Conservation (phyloP, 2,888 invertebrate genomes). For the Drepanosiphum platanoidis region DNA sequence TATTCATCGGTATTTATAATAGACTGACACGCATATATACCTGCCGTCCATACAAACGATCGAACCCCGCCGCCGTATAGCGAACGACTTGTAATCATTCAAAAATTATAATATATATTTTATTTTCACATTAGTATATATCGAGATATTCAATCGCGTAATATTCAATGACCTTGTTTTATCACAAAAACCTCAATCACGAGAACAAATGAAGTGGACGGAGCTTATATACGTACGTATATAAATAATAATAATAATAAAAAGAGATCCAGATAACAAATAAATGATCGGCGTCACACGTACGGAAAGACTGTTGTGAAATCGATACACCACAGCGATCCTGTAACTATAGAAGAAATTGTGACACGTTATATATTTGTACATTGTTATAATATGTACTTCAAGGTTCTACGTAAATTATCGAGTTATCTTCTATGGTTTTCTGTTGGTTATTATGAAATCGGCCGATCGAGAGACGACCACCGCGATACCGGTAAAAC, state of each 20-base stretch:
- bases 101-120: slow-evolving; percentile 14
- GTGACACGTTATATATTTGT: background rate
- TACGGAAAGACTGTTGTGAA: slow-evolving; percentile 9
- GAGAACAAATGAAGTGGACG: slow-evolving; percentile 3
- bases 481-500: background rate
- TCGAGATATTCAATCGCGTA: background rate
- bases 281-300: background rate
- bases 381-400: slow-evolving; percentile 3
- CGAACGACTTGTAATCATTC: slow-evolving; percentile 7
- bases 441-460: slow-evolving; percentile 1
- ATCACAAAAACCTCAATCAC: background rate
- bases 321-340: slow-evolving; percentile 23
- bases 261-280: slow-evolving; percentile 42
- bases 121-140: background rate
- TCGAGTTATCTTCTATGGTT: slow-evolving; percentile 2
- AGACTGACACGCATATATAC: background rate
- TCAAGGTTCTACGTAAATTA: background rate
- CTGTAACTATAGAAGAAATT: slow-evolving; percentile 16
- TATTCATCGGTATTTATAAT: background rate
- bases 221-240: background rate
- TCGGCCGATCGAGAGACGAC: background rate
- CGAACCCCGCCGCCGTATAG: background rate
- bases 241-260: no score
- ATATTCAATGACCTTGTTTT: background rate
- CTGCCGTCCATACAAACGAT: background rate